Evolutionary conservation across 2,797 vertebrate genomes (phyloP).

Genomic region (Threskiornis aethiopicus): DNA sequence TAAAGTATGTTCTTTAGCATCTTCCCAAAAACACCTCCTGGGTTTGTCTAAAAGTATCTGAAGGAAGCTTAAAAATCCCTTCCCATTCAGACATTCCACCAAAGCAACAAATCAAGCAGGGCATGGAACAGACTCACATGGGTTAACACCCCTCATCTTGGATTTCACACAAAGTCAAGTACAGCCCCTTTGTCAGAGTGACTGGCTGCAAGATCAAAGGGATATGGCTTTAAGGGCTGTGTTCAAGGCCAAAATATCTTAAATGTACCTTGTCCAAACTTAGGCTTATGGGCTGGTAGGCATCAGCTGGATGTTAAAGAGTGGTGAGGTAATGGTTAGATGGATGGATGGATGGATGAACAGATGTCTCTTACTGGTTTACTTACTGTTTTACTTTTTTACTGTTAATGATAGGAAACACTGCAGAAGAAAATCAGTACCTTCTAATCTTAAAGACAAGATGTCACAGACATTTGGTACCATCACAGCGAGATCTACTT

Average conservation of each 20-base stretch:
- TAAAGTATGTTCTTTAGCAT: background rate
- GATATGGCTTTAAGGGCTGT: background rate
- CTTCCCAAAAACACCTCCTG: slow-evolving; percentile 4
- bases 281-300: background rate
- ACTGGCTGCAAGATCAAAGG: background rate
- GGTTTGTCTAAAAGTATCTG: background rate
- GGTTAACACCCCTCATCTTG: background rate
- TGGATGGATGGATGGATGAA: background rate
- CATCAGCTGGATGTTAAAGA: background rate
- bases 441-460: background rate
- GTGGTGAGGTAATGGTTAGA: background rate
- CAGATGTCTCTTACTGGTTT: background rate
- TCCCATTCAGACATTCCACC: background rate
- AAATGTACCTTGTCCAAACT: background rate
- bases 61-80: background rate
- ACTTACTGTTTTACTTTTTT: background rate
- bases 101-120: background rate
- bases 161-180: background rate
- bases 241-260: background rate
- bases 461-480: background rate
- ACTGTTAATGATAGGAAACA: background rate
- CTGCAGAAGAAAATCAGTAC: background rate
- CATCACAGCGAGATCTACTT: background rate
- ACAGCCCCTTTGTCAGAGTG: background rate
- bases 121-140: background rate